Percentiles rank a stretch among this genome's conserved stretches.
phyloP scores from a whole-genome alignment of 92 coral and sea anemone species.

The Plumapathes pennacea region DNA sequence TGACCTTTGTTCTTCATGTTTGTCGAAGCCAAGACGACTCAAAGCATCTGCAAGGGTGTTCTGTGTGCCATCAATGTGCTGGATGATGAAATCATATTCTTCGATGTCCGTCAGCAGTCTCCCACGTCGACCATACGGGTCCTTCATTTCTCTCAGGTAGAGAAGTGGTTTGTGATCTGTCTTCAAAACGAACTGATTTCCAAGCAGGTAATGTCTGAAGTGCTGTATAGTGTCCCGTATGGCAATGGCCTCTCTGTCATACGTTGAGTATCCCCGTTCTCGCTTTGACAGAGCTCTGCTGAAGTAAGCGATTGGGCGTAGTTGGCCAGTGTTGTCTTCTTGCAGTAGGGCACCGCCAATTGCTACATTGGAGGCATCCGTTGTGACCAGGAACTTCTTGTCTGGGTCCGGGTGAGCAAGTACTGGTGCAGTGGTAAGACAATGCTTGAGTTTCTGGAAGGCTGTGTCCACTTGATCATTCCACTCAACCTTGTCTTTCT shows the following conservation, averaged over 20 bases:
- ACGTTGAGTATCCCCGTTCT: conserved; percentile 38
- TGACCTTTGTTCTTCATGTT: too few species aligned
- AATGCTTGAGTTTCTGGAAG: conserved; percentile 3
- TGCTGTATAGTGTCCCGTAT: conserved; percentile 27
- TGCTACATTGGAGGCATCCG: conserved; percentile 27
- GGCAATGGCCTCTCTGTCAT: conserved; percentile 39
- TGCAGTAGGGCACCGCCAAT: conserved; percentile 24
- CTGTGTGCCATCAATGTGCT: conserved; percentile 35
- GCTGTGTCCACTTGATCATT: conserved; percentile 15
- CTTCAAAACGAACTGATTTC: background rate
- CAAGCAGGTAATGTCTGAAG: conserved; percentile 15
- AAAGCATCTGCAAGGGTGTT: conserved; percentile 28
- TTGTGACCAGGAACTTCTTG: conserved; percentile 22
- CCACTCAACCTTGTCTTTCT: conserved; percentile 38
- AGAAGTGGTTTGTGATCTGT: conserved; percentile 16
- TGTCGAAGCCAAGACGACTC: conserved; percentile 17
- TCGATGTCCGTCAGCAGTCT: conserved; percentile 26
- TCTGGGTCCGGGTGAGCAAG: conserved; percentile 13
- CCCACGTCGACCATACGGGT: conserved; percentile 32
- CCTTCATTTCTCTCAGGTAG: conserved; percentile 24
- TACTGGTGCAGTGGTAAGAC: conserved; percentile 13
- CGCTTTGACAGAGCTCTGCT: conserved; percentile 21
- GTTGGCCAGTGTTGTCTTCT: background rate
- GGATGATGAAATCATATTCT: conserved; percentile 23
- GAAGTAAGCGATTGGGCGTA: conserved; percentile 8